Conservation (phyloP, 2,113 vertebrate species). For the Gavialis gangeticus region DNA sequence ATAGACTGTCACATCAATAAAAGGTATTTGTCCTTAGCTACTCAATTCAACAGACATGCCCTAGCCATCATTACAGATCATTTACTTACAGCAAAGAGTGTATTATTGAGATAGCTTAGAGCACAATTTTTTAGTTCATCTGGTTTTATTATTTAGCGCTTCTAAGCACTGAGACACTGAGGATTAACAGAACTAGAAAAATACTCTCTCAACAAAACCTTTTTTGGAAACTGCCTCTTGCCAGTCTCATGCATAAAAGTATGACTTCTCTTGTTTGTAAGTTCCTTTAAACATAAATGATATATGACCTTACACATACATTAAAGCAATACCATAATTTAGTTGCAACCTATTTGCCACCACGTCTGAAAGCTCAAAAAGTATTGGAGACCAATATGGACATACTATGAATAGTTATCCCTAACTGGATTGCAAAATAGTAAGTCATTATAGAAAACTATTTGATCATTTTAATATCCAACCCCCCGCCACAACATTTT, state of each 20-base stretch:
- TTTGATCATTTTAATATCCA: background rate
- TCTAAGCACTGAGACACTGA: background rate
- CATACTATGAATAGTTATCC: fast-evolving
- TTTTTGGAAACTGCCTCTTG: background rate
- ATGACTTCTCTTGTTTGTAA: background rate
- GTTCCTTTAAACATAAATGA: background rate
- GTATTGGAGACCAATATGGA: fast-evolving
- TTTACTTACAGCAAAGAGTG: background rate
- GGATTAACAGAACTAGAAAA: constrained; percentile 8
- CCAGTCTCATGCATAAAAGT: background rate
- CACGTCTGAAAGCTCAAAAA: background rate
- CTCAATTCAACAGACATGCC: background rate
- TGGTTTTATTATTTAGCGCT: background rate
- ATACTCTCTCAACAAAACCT: background rate
- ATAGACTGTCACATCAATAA: background rate
- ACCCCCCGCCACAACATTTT: background rate
- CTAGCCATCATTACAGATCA: constrained; percentile 17
- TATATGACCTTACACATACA: background rate
- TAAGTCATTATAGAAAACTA: background rate
- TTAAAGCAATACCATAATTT: background rate
- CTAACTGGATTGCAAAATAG: background rate
- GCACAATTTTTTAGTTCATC: background rate
- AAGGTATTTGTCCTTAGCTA: background rate
- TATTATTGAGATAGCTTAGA: background rate
- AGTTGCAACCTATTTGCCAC: background rate